Percentiles rank a stretch among this genome's conserved stretches.
Evolutionary conservation across 2,797 vertebrate species (phyloP).

Genomic region (Centroberyx gerrardi): DNA sequence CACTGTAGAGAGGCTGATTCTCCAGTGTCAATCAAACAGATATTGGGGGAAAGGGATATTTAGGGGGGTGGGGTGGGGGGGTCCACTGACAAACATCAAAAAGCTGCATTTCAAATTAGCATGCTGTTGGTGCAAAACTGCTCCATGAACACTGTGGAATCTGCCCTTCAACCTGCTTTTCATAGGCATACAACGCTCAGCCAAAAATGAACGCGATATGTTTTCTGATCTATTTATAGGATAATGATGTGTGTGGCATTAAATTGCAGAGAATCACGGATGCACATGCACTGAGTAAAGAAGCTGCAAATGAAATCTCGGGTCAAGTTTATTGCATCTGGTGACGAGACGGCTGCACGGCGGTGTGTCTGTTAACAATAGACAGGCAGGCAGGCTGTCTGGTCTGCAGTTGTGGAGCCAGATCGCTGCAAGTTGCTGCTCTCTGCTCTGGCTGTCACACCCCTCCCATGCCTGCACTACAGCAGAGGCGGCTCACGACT

Average conservation of each 20-base stretch:
- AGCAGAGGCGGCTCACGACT: slow-evolving; percentile 64
- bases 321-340: slow-evolving; percentile 39
- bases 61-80: not conserved
- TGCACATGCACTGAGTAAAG: not conserved
- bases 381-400: slow-evolving; percentile 25
- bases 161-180: slow-evolving; percentile 58
- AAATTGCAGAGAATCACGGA: slow-evolving; percentile 16
- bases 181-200: slow-evolving; percentile 46
- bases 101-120: slow-evolving; percentile 22
- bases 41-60: not conserved
- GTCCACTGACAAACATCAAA: not conserved
- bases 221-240: slow-evolving; percentile 67
- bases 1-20: slow-evolving; percentile 18
- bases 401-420: slow-evolving; percentile 44
- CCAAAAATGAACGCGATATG: slow-evolving; percentile 68
- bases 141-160: slow-evolving; percentile 35
- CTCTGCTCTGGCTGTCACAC: slow-evolving; percentile 72
- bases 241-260: slow-evolving; percentile 34
- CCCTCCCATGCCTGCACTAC: slow-evolving; percentile 70
- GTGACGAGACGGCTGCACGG: not conserved
- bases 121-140: slow-evolving; percentile 39
- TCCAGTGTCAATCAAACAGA: slow-evolving; percentile 13
- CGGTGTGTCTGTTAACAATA: slow-evolving; percentile 39
- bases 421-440: slow-evolving; percentile 65
- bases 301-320: slow-evolving; percentile 4